Percentiles rank a stretch among this genome's conserved stretches.
phyloP scores from a whole-genome alignment of 2,888 invertebrate species.

The Rhopalosiphum nymphaeae region DNA sequence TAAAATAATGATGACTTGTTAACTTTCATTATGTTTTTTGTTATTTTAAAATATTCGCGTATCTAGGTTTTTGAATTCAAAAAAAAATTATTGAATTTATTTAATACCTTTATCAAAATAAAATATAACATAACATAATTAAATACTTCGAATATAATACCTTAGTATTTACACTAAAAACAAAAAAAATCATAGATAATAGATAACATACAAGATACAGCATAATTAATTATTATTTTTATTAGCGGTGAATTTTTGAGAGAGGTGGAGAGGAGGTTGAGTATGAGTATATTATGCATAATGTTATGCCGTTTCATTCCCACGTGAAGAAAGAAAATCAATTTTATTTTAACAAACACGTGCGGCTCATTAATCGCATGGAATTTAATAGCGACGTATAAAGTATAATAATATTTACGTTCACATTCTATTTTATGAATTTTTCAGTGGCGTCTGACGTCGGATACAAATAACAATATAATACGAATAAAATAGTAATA shows the following conservation, averaged over 20 bases:
- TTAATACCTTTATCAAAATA: background rate
- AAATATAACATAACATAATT: background rate
- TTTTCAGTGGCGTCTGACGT: background rate
- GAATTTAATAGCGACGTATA: background rate
- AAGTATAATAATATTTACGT: conserved; percentile 1
- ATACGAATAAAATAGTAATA: background rate
- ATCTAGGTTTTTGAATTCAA: background rate
- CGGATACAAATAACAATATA: background rate
- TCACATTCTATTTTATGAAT: background rate
- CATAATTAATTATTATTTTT: background rate
- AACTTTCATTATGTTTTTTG: background rate
- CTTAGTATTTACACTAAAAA: background rate
- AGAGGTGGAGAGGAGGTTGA: background rate
- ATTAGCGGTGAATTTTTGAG: background rate
- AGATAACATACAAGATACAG: background rate
- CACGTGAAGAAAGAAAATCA: background rate
- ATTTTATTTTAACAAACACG: background rate
- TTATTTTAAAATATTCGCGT: background rate
- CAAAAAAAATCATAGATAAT: background rate
- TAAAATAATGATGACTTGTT: background rate
- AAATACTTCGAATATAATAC: background rate
- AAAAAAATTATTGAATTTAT: background rate
- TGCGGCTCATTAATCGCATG: background rate
- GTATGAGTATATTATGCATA: background rate
- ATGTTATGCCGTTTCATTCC: background rate